Evolutionary conservation across 2,797 vertebrate genomes (phyloP).

Genomic region (Falco rusticolus): DNA sequence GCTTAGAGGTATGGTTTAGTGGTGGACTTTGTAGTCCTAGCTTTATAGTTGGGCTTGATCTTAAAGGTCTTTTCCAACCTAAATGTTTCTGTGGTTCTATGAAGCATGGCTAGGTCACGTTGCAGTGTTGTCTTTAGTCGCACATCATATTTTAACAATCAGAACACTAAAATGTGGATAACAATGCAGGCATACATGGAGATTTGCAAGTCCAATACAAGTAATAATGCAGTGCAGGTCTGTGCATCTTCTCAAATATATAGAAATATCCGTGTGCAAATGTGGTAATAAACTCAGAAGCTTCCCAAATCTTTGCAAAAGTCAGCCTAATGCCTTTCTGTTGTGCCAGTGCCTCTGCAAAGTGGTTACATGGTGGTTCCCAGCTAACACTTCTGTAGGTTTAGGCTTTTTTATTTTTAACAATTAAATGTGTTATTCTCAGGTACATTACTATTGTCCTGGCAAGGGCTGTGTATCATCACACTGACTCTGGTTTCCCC

Average conservation of each 20-base stretch:
- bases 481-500: accelerated
- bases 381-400: neutral
- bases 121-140: no score
- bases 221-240: accelerated
- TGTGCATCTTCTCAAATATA: accelerated
- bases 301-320: no score
- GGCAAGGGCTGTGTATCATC: accelerated
- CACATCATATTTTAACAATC: neutral
- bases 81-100: no score
- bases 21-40: no score
- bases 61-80: no score
- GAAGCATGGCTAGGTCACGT: no score
- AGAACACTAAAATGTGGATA: neutral
- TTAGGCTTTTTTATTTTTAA: neutral
- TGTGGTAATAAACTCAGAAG: neutral
- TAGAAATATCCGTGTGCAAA: accelerated
- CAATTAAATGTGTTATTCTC: accelerated
- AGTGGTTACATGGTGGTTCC: neutral
- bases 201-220: accelerated
- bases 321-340: neutral
- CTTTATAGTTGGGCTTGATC: no score
- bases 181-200: accelerated
- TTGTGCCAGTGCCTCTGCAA: accelerated
- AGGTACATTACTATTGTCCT: accelerated
- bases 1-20: no score